Evolutionary conservation across 2,888 invertebrate species (phyloP).

Genomic region (Leistus spinibarbis): DNA sequence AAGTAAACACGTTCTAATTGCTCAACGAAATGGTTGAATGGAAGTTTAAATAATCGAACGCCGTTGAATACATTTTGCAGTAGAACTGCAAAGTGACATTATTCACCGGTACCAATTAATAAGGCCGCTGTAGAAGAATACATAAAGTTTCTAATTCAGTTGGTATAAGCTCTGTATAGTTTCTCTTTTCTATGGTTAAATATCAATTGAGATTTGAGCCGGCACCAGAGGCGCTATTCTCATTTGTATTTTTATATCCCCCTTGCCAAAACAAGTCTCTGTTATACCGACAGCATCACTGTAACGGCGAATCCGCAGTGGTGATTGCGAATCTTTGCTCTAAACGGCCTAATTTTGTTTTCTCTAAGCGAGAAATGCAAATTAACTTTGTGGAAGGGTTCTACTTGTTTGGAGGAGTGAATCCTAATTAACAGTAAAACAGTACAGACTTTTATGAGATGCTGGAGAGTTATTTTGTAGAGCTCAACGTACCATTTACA

Average conservation of each 20-base stretch:
- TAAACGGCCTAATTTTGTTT: constrained; percentile 39
- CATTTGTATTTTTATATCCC: constrained; percentile 25
- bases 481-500: constrained; percentile 3
- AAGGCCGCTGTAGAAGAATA: too few species aligned
- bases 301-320: constrained; percentile 17
- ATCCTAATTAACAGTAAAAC: constrained; percentile 39
- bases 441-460: constrained; percentile 38
- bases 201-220: background rate
- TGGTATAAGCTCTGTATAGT: too few species aligned
- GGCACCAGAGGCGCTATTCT: background rate
- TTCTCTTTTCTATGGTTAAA: background rate
- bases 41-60: too few species aligned
- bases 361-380: constrained; percentile 37
- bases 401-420: constrained; percentile 38
- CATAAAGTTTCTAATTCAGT: too few species aligned
- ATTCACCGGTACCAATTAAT: too few species aligned
- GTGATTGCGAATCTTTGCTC: constrained; percentile 36
- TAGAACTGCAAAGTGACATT: too few species aligned
- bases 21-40: too few species aligned
- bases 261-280: background rate
- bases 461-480: constrained; percentile 32
- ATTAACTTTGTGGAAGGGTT: constrained; percentile 38
- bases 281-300: background rate
- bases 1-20: too few species aligned
- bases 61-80: too few species aligned